These are phyloP conservation scores for Tenthredo livida DNA, from an alignment of 2,888 invertebrate genomes.

Conservation along the genomic window DNA sequence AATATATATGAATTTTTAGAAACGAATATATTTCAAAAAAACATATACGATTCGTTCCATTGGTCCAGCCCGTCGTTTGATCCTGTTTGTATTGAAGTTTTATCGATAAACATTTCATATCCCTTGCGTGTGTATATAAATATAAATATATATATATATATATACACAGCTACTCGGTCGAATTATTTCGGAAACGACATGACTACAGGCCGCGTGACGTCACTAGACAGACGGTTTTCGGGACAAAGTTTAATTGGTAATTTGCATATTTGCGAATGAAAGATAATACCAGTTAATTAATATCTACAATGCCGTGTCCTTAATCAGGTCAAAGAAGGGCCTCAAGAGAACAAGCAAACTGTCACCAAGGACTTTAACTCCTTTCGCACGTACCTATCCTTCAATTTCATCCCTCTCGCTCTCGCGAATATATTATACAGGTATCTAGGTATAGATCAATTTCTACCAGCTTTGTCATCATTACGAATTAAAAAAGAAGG, in stretches of 20 bases:
- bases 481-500: neutral
- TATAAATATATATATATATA: too few species aligned
- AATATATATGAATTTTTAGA: neutral
- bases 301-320: constrained; percentile 27
- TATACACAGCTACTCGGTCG: neutral
- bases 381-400: neutral
- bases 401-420: neutral
- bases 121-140: too few species aligned
- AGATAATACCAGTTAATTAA: constrained; percentile 45
- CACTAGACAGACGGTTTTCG: neutral
- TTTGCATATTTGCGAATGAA: constrained; percentile 44
- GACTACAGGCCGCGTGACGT: neutral
- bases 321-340: neutral
- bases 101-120: neutral
- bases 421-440: neutral
- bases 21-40: neutral
- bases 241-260: constrained; percentile 48
- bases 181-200: neutral
- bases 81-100: neutral
- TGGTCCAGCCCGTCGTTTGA: neutral
- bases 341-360: constrained; percentile 1
- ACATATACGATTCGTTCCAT: too few species aligned
- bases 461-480: neutral
- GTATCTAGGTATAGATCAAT: neutral
- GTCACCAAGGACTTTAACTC: constrained; percentile 24